These are phyloP conservation scores for Heliothis peltigera DNA, from an alignment of 2,888 invertebrate genomes.

Conservation along the genomic window DNA sequence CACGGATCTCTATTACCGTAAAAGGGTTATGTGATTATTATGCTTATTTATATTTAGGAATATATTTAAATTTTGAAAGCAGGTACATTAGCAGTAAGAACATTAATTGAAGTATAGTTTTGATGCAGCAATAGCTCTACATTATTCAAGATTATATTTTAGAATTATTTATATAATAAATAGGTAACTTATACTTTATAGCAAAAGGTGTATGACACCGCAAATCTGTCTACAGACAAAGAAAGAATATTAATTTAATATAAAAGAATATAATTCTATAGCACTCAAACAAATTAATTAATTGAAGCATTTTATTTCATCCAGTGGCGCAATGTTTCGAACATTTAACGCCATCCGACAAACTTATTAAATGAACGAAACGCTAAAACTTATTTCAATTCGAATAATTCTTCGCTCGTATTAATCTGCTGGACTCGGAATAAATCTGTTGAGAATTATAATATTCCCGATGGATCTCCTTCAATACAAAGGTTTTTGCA, in stretches of 20 bases:
- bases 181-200: too few species aligned
- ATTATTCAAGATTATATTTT: too few species aligned
- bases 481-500: constrained; percentile 15
- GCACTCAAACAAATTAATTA: constrained; percentile 50
- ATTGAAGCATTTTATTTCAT: constrained; percentile 45
- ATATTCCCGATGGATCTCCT: constrained; percentile 22
- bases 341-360: constrained; percentile 48
- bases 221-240: not conserved
- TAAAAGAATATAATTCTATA: constrained; percentile 8
- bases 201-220: constrained; percentile 21
- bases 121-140: too few species aligned
- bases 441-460: constrained; percentile 49
- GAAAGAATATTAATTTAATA: too few species aligned
- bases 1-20: constrained; percentile 40
- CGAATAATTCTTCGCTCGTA: constrained; percentile 48
- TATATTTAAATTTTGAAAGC: too few species aligned
- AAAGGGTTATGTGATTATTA: constrained; percentile 43
- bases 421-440: constrained; percentile 44
- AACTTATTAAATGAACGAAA: constrained; percentile 55
- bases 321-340: constrained; percentile 44
- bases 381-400: constrained; percentile 52
- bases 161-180: too few species aligned
- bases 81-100: too few species aligned
- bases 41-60: constrained; percentile 5
- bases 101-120: too few species aligned